Percentiles rank a stretch among this genome's conserved stretches.
Evolutionary conservation across 2,113 vertebrate species (phyloP).

Genomic region (Penelope pileata): DNA sequence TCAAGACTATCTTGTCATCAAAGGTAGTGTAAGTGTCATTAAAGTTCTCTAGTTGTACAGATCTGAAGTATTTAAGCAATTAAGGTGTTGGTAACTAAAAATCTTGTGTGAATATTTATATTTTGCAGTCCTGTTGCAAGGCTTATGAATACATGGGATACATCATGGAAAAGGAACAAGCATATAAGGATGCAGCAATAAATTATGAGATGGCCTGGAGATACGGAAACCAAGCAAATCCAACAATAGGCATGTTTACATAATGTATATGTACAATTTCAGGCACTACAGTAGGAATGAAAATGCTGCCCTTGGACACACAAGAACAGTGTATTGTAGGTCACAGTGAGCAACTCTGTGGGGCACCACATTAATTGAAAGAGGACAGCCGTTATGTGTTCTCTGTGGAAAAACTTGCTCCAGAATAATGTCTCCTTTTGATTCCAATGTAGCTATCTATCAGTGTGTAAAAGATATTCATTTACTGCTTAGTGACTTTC

Average conservation of each 20-base stretch:
- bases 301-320: neutral
- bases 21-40: neutral
- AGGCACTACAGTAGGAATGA: neutral
- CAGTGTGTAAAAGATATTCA: neutral
- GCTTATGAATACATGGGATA: conserved; percentile 97
- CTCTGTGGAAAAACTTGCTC: neutral
- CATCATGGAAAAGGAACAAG: conserved; percentile 98
- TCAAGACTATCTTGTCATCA: neutral
- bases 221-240: conserved; percentile 89
- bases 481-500: neutral
- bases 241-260: conserved; percentile 84
- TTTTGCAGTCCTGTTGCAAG: conserved; percentile 93
- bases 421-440: neutral
- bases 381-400: neutral
- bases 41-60: neutral
- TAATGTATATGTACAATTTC: neutral
- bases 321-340: neutral
- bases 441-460: neutral
- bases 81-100: neutral
- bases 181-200: conserved; percentile 90
- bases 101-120: neutral
- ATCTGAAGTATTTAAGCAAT: neutral
- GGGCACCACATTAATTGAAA: neutral
- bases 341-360: neutral
- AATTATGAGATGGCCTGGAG: conserved; percentile 99